Percentiles rank a stretch among this genome's conserved stretches.
Evolutionary conservation across 2,113 vertebrate genomes (phyloP).

Genomic region (Synodontis membranacea): DNA sequence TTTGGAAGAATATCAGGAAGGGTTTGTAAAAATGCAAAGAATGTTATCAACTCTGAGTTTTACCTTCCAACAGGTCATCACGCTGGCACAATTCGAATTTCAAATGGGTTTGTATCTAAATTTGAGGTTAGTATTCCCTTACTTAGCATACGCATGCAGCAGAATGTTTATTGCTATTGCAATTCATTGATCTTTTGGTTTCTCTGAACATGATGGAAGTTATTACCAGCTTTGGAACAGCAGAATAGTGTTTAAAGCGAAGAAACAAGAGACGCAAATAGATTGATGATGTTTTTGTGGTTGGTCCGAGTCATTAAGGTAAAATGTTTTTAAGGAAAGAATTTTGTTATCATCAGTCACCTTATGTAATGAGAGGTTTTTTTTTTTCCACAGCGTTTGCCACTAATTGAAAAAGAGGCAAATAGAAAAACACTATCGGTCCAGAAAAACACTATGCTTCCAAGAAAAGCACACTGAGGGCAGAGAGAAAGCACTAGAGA

Average conservation of each 20-base stretch:
- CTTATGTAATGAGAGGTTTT: conserved; percentile 31
- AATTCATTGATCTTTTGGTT: background rate
- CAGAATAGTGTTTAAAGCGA: background rate
- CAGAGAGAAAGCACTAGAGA: background rate
- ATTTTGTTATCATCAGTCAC: conserved; percentile 17
- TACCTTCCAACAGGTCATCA: too few relatives aligned
- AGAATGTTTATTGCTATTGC: background rate
- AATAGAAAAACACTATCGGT: conserved; percentile 23
- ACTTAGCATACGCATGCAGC: conserved; percentile 16
- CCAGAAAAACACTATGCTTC: background rate
- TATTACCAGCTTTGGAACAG: background rate
- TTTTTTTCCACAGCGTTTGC: conserved; percentile 7
- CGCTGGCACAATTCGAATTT: background rate
- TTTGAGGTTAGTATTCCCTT: background rate
- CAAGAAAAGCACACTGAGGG: background rate
- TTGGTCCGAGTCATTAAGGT: background rate
- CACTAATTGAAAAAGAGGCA: conserved; percentile 43
- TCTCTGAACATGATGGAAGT: background rate
- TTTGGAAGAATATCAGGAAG: too few relatives aligned
- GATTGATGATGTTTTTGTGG: background rate
- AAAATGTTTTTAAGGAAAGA: conserved; percentile 18
- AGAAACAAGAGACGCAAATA: background rate
- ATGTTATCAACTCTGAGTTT: too few relatives aligned
- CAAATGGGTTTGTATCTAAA: background rate
- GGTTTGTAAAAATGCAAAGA: too few relatives aligned